Conservation (phyloP, 2,888 invertebrate genomes). For the Apocheima hispidaria region DNA sequence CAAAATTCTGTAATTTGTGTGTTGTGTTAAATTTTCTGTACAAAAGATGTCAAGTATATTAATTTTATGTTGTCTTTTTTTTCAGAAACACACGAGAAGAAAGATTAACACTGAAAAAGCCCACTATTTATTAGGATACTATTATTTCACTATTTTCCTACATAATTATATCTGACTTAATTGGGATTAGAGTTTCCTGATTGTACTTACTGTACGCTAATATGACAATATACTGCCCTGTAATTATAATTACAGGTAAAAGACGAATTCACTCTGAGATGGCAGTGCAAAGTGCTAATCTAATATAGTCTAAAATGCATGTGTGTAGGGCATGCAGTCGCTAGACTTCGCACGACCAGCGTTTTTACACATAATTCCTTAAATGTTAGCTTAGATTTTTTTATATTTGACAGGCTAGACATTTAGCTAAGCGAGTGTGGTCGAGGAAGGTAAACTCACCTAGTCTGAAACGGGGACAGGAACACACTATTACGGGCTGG, state of each 20-base stretch:
- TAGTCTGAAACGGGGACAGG: no score
- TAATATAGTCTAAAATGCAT: background rate
- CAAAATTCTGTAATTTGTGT: no score
- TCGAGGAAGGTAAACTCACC: no score
- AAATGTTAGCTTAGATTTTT: background rate
- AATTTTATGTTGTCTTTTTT: constrained; percentile 40
- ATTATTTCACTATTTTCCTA: constrained; percentile 14
- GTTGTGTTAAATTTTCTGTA: background rate
- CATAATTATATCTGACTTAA: background rate
- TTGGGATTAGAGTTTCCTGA: background rate
- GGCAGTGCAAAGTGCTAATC: background rate
- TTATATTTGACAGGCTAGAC: no score
- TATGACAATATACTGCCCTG: constrained; percentile 1
- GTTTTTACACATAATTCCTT: no score
- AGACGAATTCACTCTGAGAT: background rate
- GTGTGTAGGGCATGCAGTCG: background rate
- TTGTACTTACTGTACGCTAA: background rate
- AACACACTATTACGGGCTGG: no score
- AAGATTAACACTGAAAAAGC: constrained; percentile 63
- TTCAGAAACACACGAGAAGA: constrained; percentile 84
- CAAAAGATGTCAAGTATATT: background rate
- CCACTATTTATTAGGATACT: no score
- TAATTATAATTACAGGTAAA: background rate
- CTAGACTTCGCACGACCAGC: background rate
- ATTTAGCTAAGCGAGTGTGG: no score